A percentile compares a stretch with the other conserved stretches of the same genome.
Conservation (phyloP, 2,797 vertebrate genomes). For the Pogoniulus pusillus region DNA sequence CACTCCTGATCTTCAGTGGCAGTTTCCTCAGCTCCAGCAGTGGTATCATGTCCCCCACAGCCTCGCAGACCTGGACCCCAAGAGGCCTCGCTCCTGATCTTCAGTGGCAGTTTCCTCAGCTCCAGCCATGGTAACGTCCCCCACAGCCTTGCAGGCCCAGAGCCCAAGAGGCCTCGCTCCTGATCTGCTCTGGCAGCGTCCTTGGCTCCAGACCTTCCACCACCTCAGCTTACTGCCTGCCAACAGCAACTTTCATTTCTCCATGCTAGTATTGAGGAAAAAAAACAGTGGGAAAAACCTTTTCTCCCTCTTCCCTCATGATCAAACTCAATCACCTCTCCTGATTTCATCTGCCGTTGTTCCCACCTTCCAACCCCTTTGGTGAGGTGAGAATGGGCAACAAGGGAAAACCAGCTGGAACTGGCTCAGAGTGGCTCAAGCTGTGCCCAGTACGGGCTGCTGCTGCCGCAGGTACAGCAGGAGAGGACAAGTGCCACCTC, state of each 20-base stretch:
- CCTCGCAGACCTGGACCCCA: too few relatives aligned
- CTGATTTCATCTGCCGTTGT: background rate
- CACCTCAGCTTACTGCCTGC: background rate
- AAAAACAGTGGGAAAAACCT: background rate
- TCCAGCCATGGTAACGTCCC: fast-evolving
- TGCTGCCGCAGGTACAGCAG: fast-evolving
- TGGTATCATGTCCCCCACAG: too few relatives aligned
- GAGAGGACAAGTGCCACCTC: too few relatives aligned
- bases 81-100: too few relatives aligned
- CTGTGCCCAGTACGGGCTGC: too few relatives aligned
- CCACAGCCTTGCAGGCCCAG: too few relatives aligned
- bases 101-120: too few relatives aligned
- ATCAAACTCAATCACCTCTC: background rate
- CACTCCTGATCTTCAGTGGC: too few relatives aligned
- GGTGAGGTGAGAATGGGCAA: fast-evolving
- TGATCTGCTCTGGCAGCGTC: background rate
- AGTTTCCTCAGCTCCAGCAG: too few relatives aligned
- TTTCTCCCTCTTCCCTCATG: background rate
- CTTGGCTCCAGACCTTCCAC: background rate
- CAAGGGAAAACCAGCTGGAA: background rate
- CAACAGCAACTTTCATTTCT: background rate
- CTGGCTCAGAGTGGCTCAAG: fast-evolving
- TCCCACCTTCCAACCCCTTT: fast-evolving
- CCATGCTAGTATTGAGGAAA: fast-evolving
- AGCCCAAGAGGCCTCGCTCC: too few relatives aligned